phyloP scores from a whole-genome alignment of 2,888 invertebrate species.

The Altica lythri region DNA sequence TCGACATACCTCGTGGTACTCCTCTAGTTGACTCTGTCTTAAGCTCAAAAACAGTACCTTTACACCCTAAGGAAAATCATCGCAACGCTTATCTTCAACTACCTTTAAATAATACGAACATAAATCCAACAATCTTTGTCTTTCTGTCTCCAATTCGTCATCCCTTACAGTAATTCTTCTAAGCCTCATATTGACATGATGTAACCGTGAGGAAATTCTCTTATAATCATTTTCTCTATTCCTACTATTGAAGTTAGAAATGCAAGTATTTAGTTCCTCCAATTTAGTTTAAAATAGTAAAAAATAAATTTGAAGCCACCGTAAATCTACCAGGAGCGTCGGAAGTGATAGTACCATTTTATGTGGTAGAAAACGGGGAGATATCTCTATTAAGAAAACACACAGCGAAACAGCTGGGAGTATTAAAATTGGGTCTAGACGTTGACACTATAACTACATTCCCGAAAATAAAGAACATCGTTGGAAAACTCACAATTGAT shows the following conservation, averaged over 20 bases:
- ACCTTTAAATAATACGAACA: no score
- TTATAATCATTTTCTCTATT: conserved; percentile 32
- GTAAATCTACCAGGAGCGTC: conserved; percentile 15
- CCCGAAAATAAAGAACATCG: conserved; percentile 35
- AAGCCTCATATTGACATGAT: conserved; percentile 31
- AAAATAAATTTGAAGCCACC: conserved; percentile 21
- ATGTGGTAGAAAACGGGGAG: conserved; percentile 31
- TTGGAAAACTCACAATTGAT: conserved; percentile 31
- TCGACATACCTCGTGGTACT: no score
- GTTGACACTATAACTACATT: conserved; percentile 23
- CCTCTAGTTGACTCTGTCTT: no score
- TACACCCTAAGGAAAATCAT: no score
- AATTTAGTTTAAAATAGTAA: no score
- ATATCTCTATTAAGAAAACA: conserved; percentile 36
- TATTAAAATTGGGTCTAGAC: conserved; percentile 35
- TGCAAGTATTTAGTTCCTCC: no score
- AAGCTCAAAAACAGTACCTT: no score
- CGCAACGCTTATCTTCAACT: no score
- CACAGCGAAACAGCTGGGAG: conserved; percentile 32
- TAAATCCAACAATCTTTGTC: no score
- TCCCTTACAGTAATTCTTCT: no score
- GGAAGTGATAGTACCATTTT: conserved; percentile 32
- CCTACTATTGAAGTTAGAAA: no score
- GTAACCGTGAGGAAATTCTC: conserved; percentile 12
- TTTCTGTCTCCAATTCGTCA: no score